A percentile compares a stretch with the other conserved stretches of the same genome.
Evolutionary conservation across 2,888 invertebrate species (phyloP).

Genomic region (Idaea straminata): DNA sequence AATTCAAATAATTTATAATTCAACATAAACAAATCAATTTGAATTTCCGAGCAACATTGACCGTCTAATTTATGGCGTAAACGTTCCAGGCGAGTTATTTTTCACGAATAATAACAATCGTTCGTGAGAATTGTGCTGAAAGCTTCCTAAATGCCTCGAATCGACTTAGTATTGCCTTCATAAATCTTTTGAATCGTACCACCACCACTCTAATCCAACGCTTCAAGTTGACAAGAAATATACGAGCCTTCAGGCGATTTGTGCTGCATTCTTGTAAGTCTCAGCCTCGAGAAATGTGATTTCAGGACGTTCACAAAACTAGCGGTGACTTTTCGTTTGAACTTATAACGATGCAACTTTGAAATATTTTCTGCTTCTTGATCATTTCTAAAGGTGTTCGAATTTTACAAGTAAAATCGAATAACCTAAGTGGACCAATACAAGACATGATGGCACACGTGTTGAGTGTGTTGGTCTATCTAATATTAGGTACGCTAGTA

Average conservation of each 20-base stretch:
- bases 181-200: constrained; percentile 61
- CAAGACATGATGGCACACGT: too few species aligned
- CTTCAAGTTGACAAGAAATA: constrained; percentile 58
- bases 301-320: constrained; percentile 20
- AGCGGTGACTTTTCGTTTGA: constrained; percentile 19
- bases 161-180: constrained; percentile 61
- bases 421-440: too few species aligned
- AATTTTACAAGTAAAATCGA: background rate
- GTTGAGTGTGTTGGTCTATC: too few species aligned
- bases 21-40: constrained; percentile 8
- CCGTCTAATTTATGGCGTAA: constrained; percentile 8
- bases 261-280: constrained; percentile 46
- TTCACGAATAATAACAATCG: constrained; percentile 25
- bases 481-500: too few species aligned
- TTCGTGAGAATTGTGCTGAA: constrained; percentile 31
- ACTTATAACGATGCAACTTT: constrained; percentile 38
- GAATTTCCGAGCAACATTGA: background rate
- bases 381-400: constrained; percentile 6
- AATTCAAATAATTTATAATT: background rate
- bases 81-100: constrained; percentile 13
- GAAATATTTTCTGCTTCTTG: constrained; percentile 19
- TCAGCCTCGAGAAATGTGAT: constrained; percentile 33
- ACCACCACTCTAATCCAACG: constrained; percentile 59
- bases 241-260: constrained; percentile 51
- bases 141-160: constrained; percentile 47